Conservation (phyloP, 2,113 vertebrate genomes). For the Kryptolebias marmoratus region DNA sequence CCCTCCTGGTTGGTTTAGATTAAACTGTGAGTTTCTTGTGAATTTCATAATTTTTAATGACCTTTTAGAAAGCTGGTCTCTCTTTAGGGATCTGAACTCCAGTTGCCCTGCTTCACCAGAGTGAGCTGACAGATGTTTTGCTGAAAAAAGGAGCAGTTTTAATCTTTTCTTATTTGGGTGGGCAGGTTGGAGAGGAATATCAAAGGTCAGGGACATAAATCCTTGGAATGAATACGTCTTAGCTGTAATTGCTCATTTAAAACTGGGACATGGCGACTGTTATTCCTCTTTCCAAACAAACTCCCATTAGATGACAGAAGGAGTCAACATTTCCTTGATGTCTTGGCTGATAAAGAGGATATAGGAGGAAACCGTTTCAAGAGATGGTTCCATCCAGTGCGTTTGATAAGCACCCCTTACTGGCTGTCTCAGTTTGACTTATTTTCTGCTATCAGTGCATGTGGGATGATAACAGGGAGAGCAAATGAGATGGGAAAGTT, state of each 20-base stretch:
- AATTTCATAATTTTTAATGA: slow-evolving; percentile 18
- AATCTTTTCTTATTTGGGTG: not conserved
- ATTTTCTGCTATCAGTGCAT: not conserved
- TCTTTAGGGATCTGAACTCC: not conserved
- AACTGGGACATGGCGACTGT: not conserved
- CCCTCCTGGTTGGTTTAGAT: slow-evolving; percentile 16
- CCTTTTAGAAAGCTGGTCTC: not conserved
- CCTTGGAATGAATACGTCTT: not conserved
- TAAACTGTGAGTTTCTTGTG: slow-evolving; percentile 9
- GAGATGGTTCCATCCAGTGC: not conserved
- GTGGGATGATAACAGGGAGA: not conserved
- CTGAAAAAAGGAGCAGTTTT: not conserved
- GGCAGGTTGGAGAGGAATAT: not conserved
- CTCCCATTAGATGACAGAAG: not conserved
- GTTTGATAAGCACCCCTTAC: not conserved
- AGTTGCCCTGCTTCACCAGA: not conserved
- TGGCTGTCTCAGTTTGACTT: not conserved
- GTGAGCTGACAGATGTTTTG: slow-evolving; percentile 4
- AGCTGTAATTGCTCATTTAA: not conserved
- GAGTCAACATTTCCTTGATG: not conserved
- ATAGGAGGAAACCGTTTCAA: not conserved
- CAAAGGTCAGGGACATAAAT: not conserved
- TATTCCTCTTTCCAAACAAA: not conserved
- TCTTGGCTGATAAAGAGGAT: not conserved
- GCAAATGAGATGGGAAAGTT: not conserved